Percentiles rank a stretch among this genome's conserved stretches.
Evolutionary conservation across 2,113 vertebrate species (phyloP).

Genomic region (Actenoides hombroni): DNA sequence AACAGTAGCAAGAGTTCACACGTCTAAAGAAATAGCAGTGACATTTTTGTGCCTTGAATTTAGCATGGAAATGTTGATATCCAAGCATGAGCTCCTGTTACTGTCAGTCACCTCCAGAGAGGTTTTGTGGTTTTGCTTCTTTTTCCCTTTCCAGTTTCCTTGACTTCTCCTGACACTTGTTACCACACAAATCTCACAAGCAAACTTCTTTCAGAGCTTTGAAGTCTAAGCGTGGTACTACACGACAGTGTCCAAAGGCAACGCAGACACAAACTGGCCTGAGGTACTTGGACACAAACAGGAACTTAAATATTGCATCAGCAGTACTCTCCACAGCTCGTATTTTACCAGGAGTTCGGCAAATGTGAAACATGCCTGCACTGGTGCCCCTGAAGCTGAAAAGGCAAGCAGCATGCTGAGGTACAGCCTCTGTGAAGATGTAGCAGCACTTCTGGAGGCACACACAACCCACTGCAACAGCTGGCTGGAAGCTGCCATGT

Average conservation of each 20-base stretch:
- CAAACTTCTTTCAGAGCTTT: background rate
- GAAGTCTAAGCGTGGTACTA: background rate
- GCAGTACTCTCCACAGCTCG: background rate
- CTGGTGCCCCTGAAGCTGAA: background rate
- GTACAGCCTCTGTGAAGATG: background rate
- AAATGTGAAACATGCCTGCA: rapidly evolving
- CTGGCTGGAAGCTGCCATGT: background rate
- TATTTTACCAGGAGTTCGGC: background rate
- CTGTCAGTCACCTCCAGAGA: background rate
- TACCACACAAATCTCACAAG: background rate
- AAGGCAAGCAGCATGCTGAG: background rate
- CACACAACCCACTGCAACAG: background rate
- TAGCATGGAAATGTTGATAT: background rate
- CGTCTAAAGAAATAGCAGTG: background rate
- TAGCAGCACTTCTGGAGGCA: background rate
- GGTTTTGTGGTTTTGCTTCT: background rate
- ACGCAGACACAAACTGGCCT: background rate
- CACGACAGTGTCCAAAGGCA: background rate
- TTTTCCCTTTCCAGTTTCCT: background rate
- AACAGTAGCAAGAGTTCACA: background rate
- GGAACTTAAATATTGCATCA: background rate
- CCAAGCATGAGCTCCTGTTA: background rate
- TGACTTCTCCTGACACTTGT: background rate
- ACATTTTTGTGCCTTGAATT: background rate
- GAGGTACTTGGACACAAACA: background rate